These are phyloP conservation scores for Ophion ventricosus DNA, from an alignment of 2,888 invertebrate genomes.

Conservation along the genomic window DNA sequence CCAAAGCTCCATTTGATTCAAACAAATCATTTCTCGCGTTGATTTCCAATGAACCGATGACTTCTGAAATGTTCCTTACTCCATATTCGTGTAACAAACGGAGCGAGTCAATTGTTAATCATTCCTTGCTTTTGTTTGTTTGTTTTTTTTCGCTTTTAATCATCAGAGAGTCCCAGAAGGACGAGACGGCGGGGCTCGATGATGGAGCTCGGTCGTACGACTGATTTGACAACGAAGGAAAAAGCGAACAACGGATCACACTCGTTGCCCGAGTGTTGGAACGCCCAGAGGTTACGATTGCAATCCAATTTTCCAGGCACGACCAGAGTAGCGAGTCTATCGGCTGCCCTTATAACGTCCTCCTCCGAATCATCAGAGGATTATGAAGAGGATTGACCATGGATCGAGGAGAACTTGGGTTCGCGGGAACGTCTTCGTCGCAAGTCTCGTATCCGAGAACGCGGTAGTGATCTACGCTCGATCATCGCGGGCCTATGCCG, in stretches of 20 bases:
- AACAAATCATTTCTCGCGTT: background rate
- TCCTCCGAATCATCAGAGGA: constrained; percentile 85
- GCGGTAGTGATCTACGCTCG: constrained; percentile 73
- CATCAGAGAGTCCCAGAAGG: constrained; percentile 83
- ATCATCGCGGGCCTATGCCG: constrained; percentile 77
- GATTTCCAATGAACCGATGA: background rate
- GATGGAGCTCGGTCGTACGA: constrained; percentile 88
- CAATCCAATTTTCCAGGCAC: constrained; percentile 76
- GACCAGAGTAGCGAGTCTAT: constrained; percentile 86
- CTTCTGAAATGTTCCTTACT: background rate
- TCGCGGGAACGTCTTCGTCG: constrained; percentile 74
- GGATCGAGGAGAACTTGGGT: constrained; percentile 73
- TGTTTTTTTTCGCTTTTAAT: background rate
- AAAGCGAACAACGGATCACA: constrained; percentile 79
- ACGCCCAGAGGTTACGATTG: constrained; percentile 76
- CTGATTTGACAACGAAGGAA: constrained; percentile 74
- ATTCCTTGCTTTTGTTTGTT: background rate
- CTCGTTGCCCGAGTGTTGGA: constrained; percentile 80
- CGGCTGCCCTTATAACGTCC: constrained; percentile 87
- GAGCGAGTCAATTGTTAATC: background rate
- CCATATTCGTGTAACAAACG: background rate
- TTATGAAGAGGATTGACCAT: constrained; percentile 81
- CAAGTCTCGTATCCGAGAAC: constrained; percentile 70
- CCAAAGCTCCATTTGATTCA: background rate
- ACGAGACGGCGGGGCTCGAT: constrained; percentile 91